Evolutionary conservation across 2,888 invertebrate genomes (phyloP).

Genomic region (Allophyes oxyacanthae): DNA sequence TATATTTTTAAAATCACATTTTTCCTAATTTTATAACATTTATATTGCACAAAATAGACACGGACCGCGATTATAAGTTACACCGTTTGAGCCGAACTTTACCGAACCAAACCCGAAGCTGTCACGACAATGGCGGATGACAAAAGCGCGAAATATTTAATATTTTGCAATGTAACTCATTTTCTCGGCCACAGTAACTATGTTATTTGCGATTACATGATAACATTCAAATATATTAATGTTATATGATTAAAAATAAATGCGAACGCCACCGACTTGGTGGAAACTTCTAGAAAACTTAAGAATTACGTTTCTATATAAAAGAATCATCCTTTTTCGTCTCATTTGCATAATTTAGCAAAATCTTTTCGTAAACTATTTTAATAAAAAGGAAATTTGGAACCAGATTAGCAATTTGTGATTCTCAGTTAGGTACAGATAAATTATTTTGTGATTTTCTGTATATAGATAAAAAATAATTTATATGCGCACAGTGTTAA

Average conservation of each 20-base stretch:
- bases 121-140: constrained; percentile 56
- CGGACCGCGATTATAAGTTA: constrained; percentile 69
- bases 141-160: constrained; percentile 61
- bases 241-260: constrained; percentile 53
- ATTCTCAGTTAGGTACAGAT: constrained; percentile 10
- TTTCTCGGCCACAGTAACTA: constrained; percentile 43
- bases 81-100: constrained; percentile 61
- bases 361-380: constrained; percentile 12
- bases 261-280: constrained; percentile 15
- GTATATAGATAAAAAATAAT: constrained; percentile 64
- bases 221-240: constrained; percentile 52
- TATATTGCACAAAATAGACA: constrained; percentile 85
- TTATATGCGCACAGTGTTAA: constrained; percentile 60
- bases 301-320: background rate
- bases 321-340: constrained; percentile 12
- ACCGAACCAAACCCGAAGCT: constrained; percentile 59
- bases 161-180: constrained; percentile 51
- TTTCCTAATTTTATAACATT: constrained; percentile 85
- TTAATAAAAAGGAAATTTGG: no score
- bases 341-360: constrained; percentile 10
- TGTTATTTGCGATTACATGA: constrained; percentile 50
- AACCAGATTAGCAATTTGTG: background rate
- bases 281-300: constrained; percentile 15
- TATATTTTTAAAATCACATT: constrained; percentile 88
- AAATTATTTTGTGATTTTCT: constrained; percentile 28